These are phyloP conservation scores for Drosophila monieri DNA, from an alignment of 2,888 invertebrate species.

Conservation along the genomic window DNA sequence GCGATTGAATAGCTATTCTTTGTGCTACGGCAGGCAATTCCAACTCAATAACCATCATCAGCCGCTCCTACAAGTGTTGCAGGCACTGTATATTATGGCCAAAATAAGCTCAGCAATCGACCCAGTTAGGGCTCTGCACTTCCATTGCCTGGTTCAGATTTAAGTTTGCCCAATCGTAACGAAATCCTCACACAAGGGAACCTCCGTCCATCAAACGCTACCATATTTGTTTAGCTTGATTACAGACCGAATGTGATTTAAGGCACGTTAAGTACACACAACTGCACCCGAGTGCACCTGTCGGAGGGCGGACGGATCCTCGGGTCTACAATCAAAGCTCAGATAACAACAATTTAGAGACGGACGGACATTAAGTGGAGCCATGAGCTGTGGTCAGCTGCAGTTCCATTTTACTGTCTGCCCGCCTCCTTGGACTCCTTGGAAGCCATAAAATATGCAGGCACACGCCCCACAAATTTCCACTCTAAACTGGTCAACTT, in stretches of 20 bases:
- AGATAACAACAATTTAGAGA: slow-evolving; percentile 25
- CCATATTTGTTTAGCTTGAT: slow-evolving; percentile 75
- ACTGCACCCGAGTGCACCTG: slow-evolving; percentile 7
- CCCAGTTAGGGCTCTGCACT: slow-evolving; percentile 54
- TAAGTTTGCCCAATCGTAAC: slow-evolving; percentile 54
- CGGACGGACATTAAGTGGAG: slow-evolving; percentile 19
- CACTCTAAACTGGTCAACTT: background rate
- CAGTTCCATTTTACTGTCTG: slow-evolving; percentile 9
- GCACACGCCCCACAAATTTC: slow-evolving; percentile 46
- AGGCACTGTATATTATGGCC: slow-evolving; percentile 36
- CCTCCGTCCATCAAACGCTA: slow-evolving; percentile 20
- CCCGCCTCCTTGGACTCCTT: slow-evolving; percentile 1
- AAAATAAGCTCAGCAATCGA: slow-evolving; percentile 57
- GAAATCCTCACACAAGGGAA: slow-evolving; percentile 55
- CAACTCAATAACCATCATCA: slow-evolving; percentile 2
- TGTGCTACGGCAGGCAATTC: too few relatives aligned
- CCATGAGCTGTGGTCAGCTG: slow-evolving; percentile 22
- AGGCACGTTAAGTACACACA: slow-evolving; percentile 69
- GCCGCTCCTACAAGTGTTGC: background rate
- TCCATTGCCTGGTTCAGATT: slow-evolving; percentile 39
- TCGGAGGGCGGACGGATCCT: background rate
- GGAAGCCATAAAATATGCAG: slow-evolving; percentile 65
- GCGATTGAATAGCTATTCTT: background rate
- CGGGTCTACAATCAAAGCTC: slow-evolving; percentile 43
- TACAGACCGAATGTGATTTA: slow-evolving; percentile 79